These are phyloP conservation scores for Eidolon helvum DNA, from an alignment of 2,113 vertebrate genomes.

Conservation along the genomic window DNA sequence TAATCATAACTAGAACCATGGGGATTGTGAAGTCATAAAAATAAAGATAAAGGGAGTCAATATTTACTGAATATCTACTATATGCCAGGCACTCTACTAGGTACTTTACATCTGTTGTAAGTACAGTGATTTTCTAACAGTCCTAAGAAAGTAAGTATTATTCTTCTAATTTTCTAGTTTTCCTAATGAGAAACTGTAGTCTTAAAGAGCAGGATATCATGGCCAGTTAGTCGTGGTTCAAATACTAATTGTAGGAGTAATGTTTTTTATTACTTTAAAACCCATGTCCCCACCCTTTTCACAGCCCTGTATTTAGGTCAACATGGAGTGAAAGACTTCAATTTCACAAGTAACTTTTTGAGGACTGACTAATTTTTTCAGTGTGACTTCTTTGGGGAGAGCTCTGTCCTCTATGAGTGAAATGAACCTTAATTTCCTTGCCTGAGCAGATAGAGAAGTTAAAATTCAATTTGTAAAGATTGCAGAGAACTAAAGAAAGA, in stretches of 20 bases:
- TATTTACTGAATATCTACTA: background rate
- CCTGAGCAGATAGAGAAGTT: background rate
- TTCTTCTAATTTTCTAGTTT: background rate
- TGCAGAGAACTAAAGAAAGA: background rate
- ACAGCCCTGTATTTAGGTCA: background rate
- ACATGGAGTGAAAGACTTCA: background rate
- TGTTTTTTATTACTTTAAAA: background rate
- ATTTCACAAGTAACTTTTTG: background rate
- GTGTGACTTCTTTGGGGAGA: background rate
- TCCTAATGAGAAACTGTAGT: background rate
- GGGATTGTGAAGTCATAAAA: background rate
- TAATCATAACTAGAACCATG: background rate
- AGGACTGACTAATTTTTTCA: background rate
- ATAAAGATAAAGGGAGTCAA: background rate
- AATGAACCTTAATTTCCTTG: conserved; percentile 14
- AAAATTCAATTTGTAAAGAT: conserved; percentile 34
- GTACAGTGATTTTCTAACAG: background rate
- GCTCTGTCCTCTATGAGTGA: background rate
- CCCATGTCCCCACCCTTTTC: background rate
- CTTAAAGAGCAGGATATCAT: background rate
- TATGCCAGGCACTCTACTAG: background rate
- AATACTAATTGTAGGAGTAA: background rate
- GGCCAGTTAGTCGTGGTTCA: background rate
- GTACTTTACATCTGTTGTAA: background rate
- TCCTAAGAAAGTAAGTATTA: background rate